Evolutionary conservation across 1,140 invertebrate genomes (phyloP).

Genomic region (Druon quercuslanigerum): DNA sequence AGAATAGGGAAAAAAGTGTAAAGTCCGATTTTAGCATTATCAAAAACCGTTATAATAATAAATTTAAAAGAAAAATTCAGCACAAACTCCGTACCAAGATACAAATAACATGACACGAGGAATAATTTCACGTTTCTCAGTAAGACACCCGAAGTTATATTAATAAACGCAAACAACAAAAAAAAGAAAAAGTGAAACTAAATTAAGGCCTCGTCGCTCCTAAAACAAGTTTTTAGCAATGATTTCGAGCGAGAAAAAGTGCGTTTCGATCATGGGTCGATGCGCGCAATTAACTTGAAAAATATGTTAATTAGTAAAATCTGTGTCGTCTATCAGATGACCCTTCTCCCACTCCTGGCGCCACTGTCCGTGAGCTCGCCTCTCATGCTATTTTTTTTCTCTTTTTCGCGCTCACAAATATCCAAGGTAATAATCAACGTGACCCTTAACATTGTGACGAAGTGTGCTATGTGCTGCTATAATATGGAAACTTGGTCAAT

Average conservation of each 20-base stretch:
- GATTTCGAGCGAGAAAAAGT: conserved; percentile 27
- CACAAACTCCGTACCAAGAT: too few species aligned
- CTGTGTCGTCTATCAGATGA: conserved; percentile 28
- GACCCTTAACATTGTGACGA: conserved; percentile 31
- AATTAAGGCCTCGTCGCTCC: background rate
- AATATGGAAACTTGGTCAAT: conserved; percentile 27
- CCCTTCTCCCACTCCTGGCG: background rate
- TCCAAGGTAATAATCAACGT: conserved; percentile 28
- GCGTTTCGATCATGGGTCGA: conserved; percentile 17
- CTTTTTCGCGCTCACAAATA: conserved; percentile 11
- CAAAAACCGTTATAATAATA: too few species aligned
- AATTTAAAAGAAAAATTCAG: too few species aligned
- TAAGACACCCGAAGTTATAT: background rate
- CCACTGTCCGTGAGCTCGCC: conserved; percentile 9
- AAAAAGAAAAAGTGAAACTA: background rate
- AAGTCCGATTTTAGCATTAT: too few species aligned
- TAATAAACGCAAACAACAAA: background rate
- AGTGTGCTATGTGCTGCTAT: conserved; percentile 16
- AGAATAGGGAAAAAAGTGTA: too few species aligned
- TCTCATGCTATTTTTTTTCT: conserved; percentile 6
- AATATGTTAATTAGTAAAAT: conserved; percentile 31
- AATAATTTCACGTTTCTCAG: background rate
- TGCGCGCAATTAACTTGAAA: conserved; percentile 23
- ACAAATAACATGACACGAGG: too few species aligned
- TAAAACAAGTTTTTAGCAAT: conserved; percentile 24